Evolutionary conservation across 92 coral and sea anemone genomes (phyloP).

Genomic region (Zoanthus sociatus): DNA sequence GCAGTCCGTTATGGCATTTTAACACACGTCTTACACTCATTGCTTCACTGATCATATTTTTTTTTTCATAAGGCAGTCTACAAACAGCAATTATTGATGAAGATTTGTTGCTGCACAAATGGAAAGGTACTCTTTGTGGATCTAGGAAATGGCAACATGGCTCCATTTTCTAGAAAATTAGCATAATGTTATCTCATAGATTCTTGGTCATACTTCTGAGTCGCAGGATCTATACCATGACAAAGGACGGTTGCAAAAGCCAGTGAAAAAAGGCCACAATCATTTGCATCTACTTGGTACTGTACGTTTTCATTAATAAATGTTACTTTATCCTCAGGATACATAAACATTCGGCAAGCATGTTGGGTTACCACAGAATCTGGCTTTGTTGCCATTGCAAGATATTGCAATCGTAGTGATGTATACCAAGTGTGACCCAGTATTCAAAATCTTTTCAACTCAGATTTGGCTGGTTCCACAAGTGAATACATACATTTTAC

Average conservation of each 20-base stretch:
- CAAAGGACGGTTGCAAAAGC: slow-evolving; percentile 71
- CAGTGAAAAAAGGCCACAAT: slow-evolving; percentile 49
- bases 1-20: slow-evolving; percentile 40
- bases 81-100: slow-evolving; percentile 58
- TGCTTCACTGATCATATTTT: slow-evolving; percentile 56
- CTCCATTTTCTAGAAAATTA: slow-evolving; percentile 45
- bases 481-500: too few species aligned
- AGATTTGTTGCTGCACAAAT: slow-evolving; percentile 39
- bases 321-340: slow-evolving; percentile 41
- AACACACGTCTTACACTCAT: slow-evolving; percentile 46
- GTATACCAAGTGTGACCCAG: slow-evolving; percentile 37
- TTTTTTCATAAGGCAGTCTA: slow-evolving; percentile 60
- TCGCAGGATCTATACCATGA: slow-evolving; percentile 57
- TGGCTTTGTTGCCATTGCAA: slow-evolving; percentile 41
- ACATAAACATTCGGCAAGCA: slow-evolving; percentile 53
- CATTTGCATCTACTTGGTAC: slow-evolving; percentile 46
- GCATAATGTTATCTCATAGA: slow-evolving; percentile 59
- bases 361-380: slow-evolving; percentile 42
- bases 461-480: slow-evolving; percentile 42
- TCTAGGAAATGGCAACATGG: slow-evolving; percentile 59
- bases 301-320: slow-evolving; percentile 61
- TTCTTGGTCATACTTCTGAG: slow-evolving; percentile 51
- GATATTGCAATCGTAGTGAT: neutral
- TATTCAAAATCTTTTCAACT: slow-evolving; percentile 33
- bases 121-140: slow-evolving; percentile 51